phyloP scores from a whole-genome alignment of 1,140 invertebrate species.

The Pseudomyrmex sp. region DNA sequence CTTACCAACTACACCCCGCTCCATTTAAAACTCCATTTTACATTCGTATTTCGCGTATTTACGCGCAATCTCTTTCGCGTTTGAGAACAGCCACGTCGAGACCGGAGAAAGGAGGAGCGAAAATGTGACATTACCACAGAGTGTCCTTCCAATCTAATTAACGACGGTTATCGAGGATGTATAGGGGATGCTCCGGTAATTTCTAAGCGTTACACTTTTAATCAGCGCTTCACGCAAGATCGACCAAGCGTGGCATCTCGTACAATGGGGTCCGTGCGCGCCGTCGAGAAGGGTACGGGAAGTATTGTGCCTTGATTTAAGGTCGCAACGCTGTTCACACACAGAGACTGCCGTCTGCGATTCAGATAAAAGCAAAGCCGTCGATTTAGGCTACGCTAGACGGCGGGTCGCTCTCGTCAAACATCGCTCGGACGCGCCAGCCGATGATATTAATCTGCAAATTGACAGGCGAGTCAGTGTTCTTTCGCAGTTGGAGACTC shows the following conservation, averaged over 20 bases:
- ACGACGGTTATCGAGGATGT: conserved; percentile 59
- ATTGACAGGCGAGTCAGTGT: conserved; percentile 38
- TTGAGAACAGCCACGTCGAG: neutral
- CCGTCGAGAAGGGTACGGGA: conserved; percentile 45
- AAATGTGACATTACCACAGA: neutral
- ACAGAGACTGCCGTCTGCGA: conserved; percentile 67
- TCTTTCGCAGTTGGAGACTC: neutral
- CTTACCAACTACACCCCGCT: too few relatives aligned
- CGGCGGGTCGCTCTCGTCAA: conserved; percentile 14
- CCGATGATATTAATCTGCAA: conserved; percentile 42
- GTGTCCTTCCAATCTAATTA: conserved; percentile 65
- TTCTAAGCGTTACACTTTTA: conserved; percentile 76
- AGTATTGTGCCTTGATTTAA: conserved; percentile 73
- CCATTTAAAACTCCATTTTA: too few relatives aligned
- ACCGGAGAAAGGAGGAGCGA: neutral
- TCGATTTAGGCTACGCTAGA: conserved; percentile 63
- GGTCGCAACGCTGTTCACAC: conserved; percentile 64
- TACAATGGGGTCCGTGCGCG: conserved; percentile 66
- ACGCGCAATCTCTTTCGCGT: neutral
- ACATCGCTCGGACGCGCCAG: conserved; percentile 12
- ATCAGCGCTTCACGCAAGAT: conserved; percentile 71
- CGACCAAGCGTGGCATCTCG: conserved; percentile 61
- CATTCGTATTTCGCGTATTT: neutral
- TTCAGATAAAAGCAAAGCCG: conserved; percentile 58
- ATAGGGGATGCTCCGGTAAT: conserved; percentile 56